These are phyloP conservation scores for Mylabris sibirica DNA, from an alignment of 2,888 invertebrate species.

Conservation along the genomic window DNA sequence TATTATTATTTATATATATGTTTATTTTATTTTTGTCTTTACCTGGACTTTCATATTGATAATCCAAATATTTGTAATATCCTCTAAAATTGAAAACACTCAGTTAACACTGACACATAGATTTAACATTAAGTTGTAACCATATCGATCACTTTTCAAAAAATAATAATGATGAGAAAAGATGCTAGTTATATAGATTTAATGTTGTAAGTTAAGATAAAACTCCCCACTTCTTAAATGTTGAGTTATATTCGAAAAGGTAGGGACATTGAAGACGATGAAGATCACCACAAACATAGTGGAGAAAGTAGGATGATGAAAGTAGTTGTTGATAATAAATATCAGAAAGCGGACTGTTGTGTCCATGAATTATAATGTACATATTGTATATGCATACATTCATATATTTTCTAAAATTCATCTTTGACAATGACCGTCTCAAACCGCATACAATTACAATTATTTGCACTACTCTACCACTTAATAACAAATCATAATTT, in stretches of 20 bases:
- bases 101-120: constrained; percentile 42
- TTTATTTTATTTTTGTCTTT: constrained; percentile 43
- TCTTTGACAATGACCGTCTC: constrained; percentile 18
- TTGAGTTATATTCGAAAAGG: constrained; percentile 41
- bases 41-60: constrained; percentile 52
- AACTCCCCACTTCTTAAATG: constrained; percentile 42
- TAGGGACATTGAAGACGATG: constrained; percentile 44
- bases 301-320: constrained; percentile 56
- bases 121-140: constrained; percentile 43
- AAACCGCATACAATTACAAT: constrained; percentile 1
- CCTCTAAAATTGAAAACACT: constrained; percentile 36
- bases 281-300: constrained; percentile 50
- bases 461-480: constrained; percentile 8
- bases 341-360: constrained; percentile 48
- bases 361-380: constrained; percentile 47
- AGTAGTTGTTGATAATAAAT: constrained; percentile 54
- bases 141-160: constrained; percentile 46
- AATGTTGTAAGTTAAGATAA: constrained; percentile 45
- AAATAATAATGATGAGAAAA: constrained; percentile 43
- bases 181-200: constrained; percentile 51
- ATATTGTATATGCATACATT: background rate
- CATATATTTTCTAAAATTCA: constrained; percentile 31
- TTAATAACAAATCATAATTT: constrained; percentile 4
- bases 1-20: background rate
- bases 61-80: constrained; percentile 39